Evolutionary conservation across 2,888 invertebrate species (phyloP).

Genomic region (Netelia inedita): DNA sequence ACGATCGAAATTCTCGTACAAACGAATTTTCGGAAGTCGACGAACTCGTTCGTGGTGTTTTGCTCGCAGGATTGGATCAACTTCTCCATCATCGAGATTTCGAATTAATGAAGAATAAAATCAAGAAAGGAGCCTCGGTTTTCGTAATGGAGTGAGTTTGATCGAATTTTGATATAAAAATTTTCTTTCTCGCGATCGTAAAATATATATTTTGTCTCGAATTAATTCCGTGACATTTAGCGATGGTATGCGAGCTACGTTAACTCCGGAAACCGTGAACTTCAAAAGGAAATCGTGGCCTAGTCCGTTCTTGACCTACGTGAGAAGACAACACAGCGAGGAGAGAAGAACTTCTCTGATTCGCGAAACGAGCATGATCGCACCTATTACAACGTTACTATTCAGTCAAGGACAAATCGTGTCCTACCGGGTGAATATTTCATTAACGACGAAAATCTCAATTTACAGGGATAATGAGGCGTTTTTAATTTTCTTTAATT

Average conservation of each 20-base stretch:
- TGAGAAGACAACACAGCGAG: constrained; percentile 87
- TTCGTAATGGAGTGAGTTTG: constrained; percentile 86
- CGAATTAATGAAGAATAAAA: constrained; percentile 86
- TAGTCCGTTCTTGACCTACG: constrained; percentile 86
- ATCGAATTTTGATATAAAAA: constrained; percentile 1
- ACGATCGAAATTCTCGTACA: constrained; percentile 80
- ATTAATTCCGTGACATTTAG: constrained; percentile 80
- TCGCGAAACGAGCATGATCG: constrained; percentile 87
- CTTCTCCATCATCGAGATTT: constrained; percentile 85
- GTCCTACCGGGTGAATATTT: constrained; percentile 73
- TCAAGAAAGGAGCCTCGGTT: constrained; percentile 85
- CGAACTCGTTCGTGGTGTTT: constrained; percentile 87
- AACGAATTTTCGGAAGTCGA: constrained; percentile 87
- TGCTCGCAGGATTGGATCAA: constrained; percentile 88
- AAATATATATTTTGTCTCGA: no score
- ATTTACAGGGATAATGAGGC: no score
- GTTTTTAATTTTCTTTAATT: constrained; percentile 11
- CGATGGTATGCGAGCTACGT: constrained; percentile 86
- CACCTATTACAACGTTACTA: constrained; percentile 87
- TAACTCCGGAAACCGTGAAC: constrained; percentile 89
- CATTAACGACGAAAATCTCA: constrained; percentile 7
- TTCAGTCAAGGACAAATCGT: constrained; percentile 83
- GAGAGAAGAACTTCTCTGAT: constrained; percentile 87
- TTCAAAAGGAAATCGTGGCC: constrained; percentile 85
- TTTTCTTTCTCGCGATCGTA: constrained; percentile 27